Conservation (phyloP, 2,797 vertebrate genomes). For the Danionella dracula region DNA sequence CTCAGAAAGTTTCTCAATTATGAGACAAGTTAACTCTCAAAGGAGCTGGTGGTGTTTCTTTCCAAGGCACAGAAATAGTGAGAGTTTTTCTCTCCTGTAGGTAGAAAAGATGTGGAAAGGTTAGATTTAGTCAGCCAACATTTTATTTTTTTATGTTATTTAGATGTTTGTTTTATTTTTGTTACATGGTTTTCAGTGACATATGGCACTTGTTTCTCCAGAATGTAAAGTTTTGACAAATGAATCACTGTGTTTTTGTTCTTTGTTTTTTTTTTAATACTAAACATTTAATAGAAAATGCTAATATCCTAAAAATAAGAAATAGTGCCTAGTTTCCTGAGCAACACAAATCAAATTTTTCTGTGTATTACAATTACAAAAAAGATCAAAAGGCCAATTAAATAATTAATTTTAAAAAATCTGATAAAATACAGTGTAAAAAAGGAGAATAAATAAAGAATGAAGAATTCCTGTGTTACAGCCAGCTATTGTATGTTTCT, state of each 20-base stretch:
- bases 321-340: no score
- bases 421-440: neutral
- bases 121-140: neutral
- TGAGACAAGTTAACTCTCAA: neutral
- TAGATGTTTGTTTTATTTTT: neutral
- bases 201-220: neutral
- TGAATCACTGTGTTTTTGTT: no score
- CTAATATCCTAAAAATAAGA: no score
- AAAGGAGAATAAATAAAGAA: conserved; percentile 26
- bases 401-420: conserved; percentile 6
- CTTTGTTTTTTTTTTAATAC: no score
- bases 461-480: neutral
- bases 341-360: no score
- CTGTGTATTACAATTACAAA: no score
- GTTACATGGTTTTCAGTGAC: no score
- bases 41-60: neutral
- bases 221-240: no score
- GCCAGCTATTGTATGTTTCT: neutral
- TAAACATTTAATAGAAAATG: no score
- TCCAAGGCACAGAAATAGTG: neutral
- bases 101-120: neutral
- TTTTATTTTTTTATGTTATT: neutral
- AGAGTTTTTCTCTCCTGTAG: no score
- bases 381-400: conserved; percentile 18
- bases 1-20: neutral